Base-by-base conservation (phyloP, 2,797 vertebrate genomes). In the Xyrichtys novacula region DNA sequence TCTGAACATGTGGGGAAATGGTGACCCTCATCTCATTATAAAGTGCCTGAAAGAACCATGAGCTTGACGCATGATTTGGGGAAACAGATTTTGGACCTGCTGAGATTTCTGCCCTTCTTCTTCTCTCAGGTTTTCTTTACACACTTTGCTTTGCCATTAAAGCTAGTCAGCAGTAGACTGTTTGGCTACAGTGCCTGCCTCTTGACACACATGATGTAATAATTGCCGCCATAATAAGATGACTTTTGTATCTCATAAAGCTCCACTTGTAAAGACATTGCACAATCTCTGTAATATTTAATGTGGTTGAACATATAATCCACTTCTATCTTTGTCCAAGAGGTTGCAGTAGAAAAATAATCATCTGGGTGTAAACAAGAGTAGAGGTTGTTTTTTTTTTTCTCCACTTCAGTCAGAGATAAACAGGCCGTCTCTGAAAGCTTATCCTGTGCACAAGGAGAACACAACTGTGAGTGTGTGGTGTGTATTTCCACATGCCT, bases 401-500 rank as follows among this genome's bases (percentile, higher is more conserved):
- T 40, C 19, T 71, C 29, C 23, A 40, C 58, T 63, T 49, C 38
- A n/a, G 40, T 57, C 10, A 17, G 53, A 58, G 43, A 54, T 56
- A 70, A 87, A 78, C 65, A 75, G 46, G 42, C 54, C 6, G 43
- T 62, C 55, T 47, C 40, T 39, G 67, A 67, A 76, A 84, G 28
- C 44, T 48, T 62, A 36, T 82, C 69, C 32, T 11, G 29, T 25
- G 23, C 23, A 29, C 63, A 48, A 71, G 26, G 38, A 56, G 50
- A 8, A 32, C 39, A 31, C 3, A 4, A 19, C 15, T 53, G 16
- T 38, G 29, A 38, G 34, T 29, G 48, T 54, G 25, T 50, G 22
- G 34, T 44, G 20, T 69, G 50, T 62, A 29, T 32, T 43, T 49
- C n/a, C n/a, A n/a, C n/a, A n/a, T n/a, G n/a, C n/a, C 22, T 47